Percentiles rank a stretch among this genome's conserved stretches.
Conservation (phyloP, 2,888 invertebrate genomes). For the Empis livida region DNA sequence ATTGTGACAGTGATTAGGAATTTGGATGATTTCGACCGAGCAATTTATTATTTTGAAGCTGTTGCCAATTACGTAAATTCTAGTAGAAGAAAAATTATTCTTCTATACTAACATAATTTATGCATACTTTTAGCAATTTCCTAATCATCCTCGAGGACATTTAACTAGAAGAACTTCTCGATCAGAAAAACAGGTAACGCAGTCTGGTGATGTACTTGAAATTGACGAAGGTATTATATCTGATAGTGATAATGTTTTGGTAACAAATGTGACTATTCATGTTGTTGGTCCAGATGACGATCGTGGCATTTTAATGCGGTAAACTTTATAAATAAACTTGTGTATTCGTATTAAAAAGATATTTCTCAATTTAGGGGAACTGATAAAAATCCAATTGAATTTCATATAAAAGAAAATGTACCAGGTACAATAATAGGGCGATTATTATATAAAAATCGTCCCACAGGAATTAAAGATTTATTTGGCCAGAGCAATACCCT, state of each 20-base stretch:
- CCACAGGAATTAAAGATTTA: constrained; percentile 8
- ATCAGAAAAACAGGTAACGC: constrained; percentile 13
- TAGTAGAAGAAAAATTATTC: constrained; percentile 29
- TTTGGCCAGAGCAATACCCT: constrained; percentile 6
- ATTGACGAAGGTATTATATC: constrained; percentile 28
- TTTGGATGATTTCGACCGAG: constrained; percentile 51
- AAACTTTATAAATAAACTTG: constrained; percentile 8
- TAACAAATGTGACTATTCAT: constrained; percentile 74
- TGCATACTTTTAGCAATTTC: constrained; percentile 21
- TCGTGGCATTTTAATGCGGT: constrained; percentile 51
- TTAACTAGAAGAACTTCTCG: constrained; percentile 11
- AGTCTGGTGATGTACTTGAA: constrained; percentile 13
- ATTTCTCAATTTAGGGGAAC: constrained; percentile 43
- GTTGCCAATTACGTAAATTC: constrained; percentile 46
- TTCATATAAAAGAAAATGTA: constrained; percentile 63
- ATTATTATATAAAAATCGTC: constrained; percentile 41
- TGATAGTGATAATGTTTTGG: constrained; percentile 47
- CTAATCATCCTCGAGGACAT: constrained; percentile 22
- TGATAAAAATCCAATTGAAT: constrained; percentile 55
- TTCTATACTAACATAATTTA: not conserved
- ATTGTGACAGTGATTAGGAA: constrained; percentile 74
- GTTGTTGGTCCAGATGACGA: constrained; percentile 66
- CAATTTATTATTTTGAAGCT: constrained; percentile 68
- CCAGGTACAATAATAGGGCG: constrained; percentile 61
- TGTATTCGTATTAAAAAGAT: not conserved